Percentiles rank a stretch among this genome's conserved stretches.
phyloP scores from a whole-genome alignment of 1,140 invertebrate genomes.

The Antheraea pernyi region DNA sequence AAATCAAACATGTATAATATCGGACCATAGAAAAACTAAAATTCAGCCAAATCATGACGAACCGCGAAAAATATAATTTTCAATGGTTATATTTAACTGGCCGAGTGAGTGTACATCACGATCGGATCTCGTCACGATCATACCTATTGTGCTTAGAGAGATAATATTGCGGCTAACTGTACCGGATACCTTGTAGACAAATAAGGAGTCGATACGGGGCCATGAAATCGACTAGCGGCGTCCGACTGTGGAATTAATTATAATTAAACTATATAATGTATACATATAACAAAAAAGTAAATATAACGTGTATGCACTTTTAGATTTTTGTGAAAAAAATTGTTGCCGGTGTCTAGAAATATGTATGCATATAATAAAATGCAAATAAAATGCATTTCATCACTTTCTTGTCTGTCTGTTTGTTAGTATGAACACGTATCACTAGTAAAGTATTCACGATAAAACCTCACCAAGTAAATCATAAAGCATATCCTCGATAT shows the following conservation, averaged over 20 bases:
- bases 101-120: constrained; percentile 45
- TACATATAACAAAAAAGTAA: too few species aligned
- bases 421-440: too few species aligned
- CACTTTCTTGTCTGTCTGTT: too few species aligned
- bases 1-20: neutral
- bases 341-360: too few species aligned
- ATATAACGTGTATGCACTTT: too few species aligned
- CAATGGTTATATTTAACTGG: constrained; percentile 6
- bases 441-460: too few species aligned
- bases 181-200: constrained; percentile 58
- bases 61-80: constrained; percentile 20
- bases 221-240: constrained; percentile 18
- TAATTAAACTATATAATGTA: too few species aligned
- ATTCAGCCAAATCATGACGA: neutral
- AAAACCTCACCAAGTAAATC: too few species aligned
- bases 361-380: too few species aligned
- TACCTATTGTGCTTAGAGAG: constrained; percentile 52
- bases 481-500: too few species aligned
- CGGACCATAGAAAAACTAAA: neutral
- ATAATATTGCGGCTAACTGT: constrained; percentile 64
- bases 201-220: constrained; percentile 50
- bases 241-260: neutral
- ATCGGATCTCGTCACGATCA: constrained; percentile 57
- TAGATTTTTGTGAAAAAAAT: too few species aligned
- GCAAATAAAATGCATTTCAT: too few species aligned